phyloP scores from a whole-genome alignment of 2,113 vertebrate genomes.

The Rhinopomastus cyanomelas region DNA sequence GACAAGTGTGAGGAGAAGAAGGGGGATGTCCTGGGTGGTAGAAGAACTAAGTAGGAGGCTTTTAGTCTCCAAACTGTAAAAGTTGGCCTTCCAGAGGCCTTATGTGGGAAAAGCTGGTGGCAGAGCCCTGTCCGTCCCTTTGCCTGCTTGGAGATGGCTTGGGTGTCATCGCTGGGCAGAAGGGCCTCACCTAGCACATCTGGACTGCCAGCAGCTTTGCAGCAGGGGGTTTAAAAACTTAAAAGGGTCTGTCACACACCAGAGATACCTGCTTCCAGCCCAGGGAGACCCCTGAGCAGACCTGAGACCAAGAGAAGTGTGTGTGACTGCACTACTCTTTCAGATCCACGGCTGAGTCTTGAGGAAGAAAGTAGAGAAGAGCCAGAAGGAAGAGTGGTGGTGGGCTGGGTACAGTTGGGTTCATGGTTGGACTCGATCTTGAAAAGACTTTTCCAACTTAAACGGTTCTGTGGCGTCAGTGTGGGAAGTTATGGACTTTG shows the following conservation, averaged over 20 bases:
- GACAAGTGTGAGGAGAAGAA: background rate
- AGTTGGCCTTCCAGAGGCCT: background rate
- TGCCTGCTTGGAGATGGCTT: background rate
- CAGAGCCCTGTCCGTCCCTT: background rate
- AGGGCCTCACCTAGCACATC: background rate
- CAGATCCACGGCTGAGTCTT: background rate
- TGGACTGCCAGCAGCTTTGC: background rate
- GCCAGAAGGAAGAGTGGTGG: background rate
- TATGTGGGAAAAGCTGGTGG: background rate
- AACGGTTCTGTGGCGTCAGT: too few relatives aligned
- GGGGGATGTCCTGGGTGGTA: background rate
- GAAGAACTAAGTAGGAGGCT: background rate
- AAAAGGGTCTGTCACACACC: background rate
- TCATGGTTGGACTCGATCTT: too few relatives aligned
- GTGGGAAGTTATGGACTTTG: background rate
- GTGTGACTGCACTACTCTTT: background rate
- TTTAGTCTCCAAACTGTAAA: background rate
- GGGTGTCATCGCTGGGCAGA: background rate
- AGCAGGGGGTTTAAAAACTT: background rate
- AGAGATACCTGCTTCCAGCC: background rate
- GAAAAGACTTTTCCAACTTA: too few relatives aligned
- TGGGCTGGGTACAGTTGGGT: too few relatives aligned
- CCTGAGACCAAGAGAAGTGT: background rate
- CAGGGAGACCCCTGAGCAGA: background rate
- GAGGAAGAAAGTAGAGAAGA: background rate